Evolutionary conservation across 2,797 vertebrate species (phyloP), one percentile per base, ranked within the genome.

Genomic region (Bradypodion pumilum): DNA sequence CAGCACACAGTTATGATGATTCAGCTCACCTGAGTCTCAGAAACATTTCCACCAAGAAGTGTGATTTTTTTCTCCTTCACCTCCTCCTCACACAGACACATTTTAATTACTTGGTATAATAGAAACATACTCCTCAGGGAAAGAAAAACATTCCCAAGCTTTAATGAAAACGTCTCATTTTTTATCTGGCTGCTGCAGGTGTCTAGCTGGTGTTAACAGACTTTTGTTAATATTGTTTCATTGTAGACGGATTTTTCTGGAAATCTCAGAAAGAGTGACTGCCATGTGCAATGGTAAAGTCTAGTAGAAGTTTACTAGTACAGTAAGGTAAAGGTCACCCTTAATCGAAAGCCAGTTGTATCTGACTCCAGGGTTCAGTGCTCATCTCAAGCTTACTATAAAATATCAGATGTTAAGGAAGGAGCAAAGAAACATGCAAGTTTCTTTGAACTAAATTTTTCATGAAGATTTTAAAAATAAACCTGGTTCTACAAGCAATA

Each of bases 181-280:
- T 86, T 40, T 27, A 62, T 4, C 90, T 82, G 87, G 86, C 92
- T 84, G 87, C 91, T 70, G 89, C 74, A 88, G 74, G 4, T 6
- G 42, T 83, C 73, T 19, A 2, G 32, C 15, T 56, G 84, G 72
- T 80, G n/a, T 16, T 0, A 16, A 15, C 65, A 12, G 62, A 46
- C 78, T 65, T 74, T 83, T 27, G 2, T 84, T 76, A 86, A 46
- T 16, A 10, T 73, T 74, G 88, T 52, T 70, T 63, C 78, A 69
- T 42, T 3, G 80, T 74, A 87, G 80, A 46, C n/a, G 49, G 27
- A 70, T 1, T 74, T 80, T 85, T 88, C 89, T 1, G 0, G 49
- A 0, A 1, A 29, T 32, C 40, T 86, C 42, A 25, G 0, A 10
- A 40, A 59, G 23, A 85, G 19, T 56, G 4, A 4, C 4, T 37